These are phyloP conservation scores for Julus scandinavius DNA, from an alignment of 2,888 invertebrate species.

Conservation along the genomic window DNA sequence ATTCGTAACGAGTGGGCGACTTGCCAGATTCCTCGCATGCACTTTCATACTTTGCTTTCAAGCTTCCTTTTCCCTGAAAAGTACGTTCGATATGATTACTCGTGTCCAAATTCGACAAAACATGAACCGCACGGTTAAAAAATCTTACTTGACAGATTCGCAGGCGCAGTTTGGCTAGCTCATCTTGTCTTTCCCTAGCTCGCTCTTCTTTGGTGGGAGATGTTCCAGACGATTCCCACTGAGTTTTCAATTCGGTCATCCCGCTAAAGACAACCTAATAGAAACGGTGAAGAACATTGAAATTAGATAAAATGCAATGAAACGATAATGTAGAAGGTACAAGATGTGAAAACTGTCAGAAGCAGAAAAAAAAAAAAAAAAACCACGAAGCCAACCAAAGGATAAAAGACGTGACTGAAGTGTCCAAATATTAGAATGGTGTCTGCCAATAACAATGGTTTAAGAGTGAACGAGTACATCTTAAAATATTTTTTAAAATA, in stretches of 20 bases:
- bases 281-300: background rate
- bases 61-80: slow-evolving; percentile 83
- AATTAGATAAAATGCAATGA: background rate
- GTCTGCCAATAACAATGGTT: background rate
- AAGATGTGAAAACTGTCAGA: background rate
- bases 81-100: slow-evolving; percentile 58
- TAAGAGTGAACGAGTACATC: background rate
- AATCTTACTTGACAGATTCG: slow-evolving; percentile 70
- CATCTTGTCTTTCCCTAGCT: slow-evolving; percentile 85
- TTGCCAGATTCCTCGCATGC: slow-evolving; percentile 71
- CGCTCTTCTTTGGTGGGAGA: slow-evolving; percentile 67
- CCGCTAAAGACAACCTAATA: slow-evolving; percentile 58
- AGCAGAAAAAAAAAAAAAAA: background rate
- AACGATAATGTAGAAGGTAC: background rate
- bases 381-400: background rate
- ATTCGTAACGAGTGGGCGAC: slow-evolving; percentile 75
- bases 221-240: slow-evolving; percentile 61
- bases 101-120: slow-evolving; percentile 51
- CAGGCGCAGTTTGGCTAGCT: slow-evolving; percentile 86
- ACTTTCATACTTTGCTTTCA: slow-evolving; percentile 92
- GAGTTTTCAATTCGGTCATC: slow-evolving; percentile 61
- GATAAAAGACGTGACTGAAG: background rate
- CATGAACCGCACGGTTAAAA: background rate
- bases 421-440: background rate
- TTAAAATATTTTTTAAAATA: no score